Conservation (phyloP, 2,888 invertebrate genomes). For the Artemia sinica region DNA sequence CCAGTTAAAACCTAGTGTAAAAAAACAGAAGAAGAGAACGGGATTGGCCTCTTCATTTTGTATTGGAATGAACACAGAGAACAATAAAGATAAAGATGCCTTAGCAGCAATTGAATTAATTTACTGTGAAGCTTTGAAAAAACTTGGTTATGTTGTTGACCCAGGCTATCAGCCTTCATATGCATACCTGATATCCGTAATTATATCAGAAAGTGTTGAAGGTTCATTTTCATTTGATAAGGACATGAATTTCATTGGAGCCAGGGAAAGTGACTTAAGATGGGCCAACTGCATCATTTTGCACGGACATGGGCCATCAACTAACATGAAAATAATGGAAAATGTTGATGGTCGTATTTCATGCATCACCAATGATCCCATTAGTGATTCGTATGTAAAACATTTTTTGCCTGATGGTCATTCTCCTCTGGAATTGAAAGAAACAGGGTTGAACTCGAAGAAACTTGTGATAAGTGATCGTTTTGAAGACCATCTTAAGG, state of each 20-base stretch:
- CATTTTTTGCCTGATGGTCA: background rate
- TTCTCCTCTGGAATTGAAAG: background rate
- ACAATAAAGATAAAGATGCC: background rate
- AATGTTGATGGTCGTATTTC: background rate
- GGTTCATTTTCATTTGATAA: background rate
- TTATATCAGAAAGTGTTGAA: background rate
- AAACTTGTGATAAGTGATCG: background rate
- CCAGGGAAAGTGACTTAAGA: background rate
- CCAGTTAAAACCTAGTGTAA: background rate
- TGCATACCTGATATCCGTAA: background rate
- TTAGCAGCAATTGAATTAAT: background rate
- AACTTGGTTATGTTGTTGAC: background rate
- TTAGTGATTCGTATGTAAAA: too few species aligned
- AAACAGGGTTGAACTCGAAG: background rate
- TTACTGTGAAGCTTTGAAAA: background rate
- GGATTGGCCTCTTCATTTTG: background rate
- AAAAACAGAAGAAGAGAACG: background rate
- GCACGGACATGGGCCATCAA: background rate
- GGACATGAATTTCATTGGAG: background rate
- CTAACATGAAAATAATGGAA: background rate
- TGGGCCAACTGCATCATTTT: constrained; percentile 13
- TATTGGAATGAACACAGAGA: constrained; percentile 10
- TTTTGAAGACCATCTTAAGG: background rate
- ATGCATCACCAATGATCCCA: background rate
- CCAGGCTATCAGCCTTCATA: background rate